Evolutionary conservation across 92 coral and sea anemone species (phyloP).

Genomic region (Blastomussa wellsi): DNA sequence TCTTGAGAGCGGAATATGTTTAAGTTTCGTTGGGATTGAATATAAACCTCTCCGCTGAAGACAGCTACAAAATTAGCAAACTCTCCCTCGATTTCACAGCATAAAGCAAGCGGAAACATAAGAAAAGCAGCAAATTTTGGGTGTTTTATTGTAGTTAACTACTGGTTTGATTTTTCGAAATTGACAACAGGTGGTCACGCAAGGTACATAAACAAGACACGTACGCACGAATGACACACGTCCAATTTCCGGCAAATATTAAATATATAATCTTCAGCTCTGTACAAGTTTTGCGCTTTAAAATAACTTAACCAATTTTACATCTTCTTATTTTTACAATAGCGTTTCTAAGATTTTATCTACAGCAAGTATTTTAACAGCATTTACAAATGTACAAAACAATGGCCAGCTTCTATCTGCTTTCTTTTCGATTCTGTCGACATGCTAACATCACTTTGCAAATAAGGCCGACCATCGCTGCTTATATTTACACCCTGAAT

Average conservation of each 20-base stretch:
- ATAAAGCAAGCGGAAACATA: not conserved
- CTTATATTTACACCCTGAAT: not conserved
- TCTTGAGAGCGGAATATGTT: not conserved
- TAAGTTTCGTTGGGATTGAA: not conserved
- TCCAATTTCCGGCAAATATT: conserved; percentile 35
- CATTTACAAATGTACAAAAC: conserved; percentile 33
- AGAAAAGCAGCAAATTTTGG: not conserved
- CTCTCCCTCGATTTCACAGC: not conserved
- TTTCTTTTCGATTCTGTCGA: not conserved
- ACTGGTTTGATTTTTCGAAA: conserved; percentile 44
- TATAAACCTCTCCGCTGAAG: not conserved
- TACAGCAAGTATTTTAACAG: conserved; percentile 10
- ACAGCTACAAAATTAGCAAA: not conserved
- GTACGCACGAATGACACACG: conserved; percentile 49
- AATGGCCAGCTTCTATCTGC: conserved; percentile 14
- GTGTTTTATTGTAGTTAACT: conserved; percentile 16
- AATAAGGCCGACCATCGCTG: not conserved
- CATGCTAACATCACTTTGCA: not conserved
- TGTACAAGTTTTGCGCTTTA: conserved; percentile 23
- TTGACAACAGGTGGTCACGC: conserved; percentile 48
- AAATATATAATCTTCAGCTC: conserved; percentile 25
- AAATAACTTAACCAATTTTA: conserved; percentile 38
- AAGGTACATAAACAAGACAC: conserved; percentile 44
- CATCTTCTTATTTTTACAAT: conserved; percentile 9
- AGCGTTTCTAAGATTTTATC: conserved; percentile 19